phyloP scores from a whole-genome alignment of 1,140 invertebrate genomes.

The Drosophila albomicans region DNA sequence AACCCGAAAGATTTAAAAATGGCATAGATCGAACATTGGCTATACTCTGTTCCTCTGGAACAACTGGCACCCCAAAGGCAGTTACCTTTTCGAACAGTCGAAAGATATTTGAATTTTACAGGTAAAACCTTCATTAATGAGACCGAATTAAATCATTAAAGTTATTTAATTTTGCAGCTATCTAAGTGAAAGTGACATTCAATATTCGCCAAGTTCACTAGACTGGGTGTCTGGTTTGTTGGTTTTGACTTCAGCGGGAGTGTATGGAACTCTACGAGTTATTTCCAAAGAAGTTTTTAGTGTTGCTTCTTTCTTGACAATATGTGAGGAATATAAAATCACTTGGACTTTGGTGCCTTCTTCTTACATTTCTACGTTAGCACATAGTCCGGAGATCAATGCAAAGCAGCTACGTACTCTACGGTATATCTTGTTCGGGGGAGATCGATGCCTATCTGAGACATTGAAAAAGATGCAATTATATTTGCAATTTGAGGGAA shows the following conservation, averaged over 20 bases:
- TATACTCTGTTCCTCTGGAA: constrained; percentile 88
- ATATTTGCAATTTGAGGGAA: background rate
- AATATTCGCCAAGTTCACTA: constrained; percentile 44
- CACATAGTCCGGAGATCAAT: constrained; percentile 31
- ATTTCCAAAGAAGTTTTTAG: constrained; percentile 43
- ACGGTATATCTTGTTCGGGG: constrained; percentile 32
- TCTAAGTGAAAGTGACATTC: constrained; percentile 50
- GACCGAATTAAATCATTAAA: background rate
- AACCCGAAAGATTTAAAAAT: constrained; percentile 38
- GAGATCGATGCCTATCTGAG: constrained; percentile 18
- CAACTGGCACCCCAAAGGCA: constrained; percentile 91
- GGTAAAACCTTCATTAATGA: constrained; percentile 7
- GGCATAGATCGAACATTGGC: constrained; percentile 68
- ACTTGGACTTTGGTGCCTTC: constrained; percentile 49
- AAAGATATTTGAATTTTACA: constrained; percentile 21
- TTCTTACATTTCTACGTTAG: constrained; percentile 33
- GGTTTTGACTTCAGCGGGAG: constrained; percentile 29
- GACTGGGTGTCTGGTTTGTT: constrained; percentile 60
- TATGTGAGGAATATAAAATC: constrained; percentile 47
- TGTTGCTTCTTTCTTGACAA: background rate
- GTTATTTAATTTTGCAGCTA: background rate
- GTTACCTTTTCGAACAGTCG: constrained; percentile 89
- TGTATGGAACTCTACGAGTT: constrained; percentile 52
- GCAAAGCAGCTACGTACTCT: constrained; percentile 33
- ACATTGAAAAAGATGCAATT: background rate